phyloP scores from a whole-genome alignment of 2,113 vertebrate species.

The Thryonomys swinderianus region DNA sequence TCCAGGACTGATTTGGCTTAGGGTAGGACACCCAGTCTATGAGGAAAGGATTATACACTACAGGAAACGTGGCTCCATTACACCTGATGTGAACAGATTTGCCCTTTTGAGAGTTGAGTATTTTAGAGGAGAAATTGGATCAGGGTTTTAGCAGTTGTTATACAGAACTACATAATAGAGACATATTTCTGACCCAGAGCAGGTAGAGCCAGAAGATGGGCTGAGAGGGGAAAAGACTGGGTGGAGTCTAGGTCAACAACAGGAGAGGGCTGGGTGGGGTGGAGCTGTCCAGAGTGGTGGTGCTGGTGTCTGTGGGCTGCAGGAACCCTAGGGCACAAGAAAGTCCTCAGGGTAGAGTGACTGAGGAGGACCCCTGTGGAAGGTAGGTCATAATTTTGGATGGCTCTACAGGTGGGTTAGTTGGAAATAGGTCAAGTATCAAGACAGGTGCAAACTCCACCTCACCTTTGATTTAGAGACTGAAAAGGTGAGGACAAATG shows the following conservation, averaged over 20 bases:
- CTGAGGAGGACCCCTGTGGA: conserved; percentile 64
- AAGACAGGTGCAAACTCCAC: conserved; percentile 46
- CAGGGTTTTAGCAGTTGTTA: not conserved
- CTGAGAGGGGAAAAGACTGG: not conserved
- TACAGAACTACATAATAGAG: not conserved
- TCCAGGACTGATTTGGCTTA: not conserved
- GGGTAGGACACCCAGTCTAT: not conserved
- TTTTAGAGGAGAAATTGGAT: not conserved
- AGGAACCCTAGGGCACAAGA: not conserved
- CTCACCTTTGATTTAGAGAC: conserved; percentile 7
- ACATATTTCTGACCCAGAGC: not conserved
- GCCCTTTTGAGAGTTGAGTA: not conserved
- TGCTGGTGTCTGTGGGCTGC: conserved; percentile 62
- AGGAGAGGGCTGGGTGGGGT: conserved; percentile 55
- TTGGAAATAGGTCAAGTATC: conserved; percentile 69
- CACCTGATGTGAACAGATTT: not conserved
- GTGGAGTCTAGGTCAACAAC: conserved; percentile 28
- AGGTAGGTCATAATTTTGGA: conserved; percentile 69
- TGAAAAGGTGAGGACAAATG: not conserved
- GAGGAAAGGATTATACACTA: conserved; percentile 24
- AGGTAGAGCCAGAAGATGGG: not conserved
- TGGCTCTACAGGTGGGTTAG: conserved; percentile 43
- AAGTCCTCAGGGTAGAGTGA: conserved; percentile 12
- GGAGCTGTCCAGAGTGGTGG: conserved; percentile 67
- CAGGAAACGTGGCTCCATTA: not conserved